Percentiles rank a stretch among this genome's conserved stretches.
phyloP scores from a whole-genome alignment of 2,113 vertebrate species.

The Helogale parvula region DNA sequence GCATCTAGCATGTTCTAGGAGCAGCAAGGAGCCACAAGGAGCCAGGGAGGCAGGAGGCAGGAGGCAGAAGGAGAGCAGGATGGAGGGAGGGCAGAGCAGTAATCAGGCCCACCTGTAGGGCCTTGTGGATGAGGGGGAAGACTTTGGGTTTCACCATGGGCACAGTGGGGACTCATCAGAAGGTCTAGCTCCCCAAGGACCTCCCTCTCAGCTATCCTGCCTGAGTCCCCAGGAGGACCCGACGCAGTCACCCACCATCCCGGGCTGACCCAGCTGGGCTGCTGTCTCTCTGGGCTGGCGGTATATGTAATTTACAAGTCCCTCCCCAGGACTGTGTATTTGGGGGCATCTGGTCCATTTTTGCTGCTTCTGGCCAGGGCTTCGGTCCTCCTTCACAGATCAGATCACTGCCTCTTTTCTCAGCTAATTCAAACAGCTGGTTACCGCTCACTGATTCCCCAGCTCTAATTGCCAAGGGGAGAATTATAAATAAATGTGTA shows the following conservation, averaged over 20 bases:
- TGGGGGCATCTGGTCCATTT: constrained; percentile 73
- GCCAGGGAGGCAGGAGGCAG: fast-evolving
- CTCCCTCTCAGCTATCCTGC: neutral
- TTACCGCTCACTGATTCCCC: constrained; percentile 80
- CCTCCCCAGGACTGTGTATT: constrained; percentile 38
- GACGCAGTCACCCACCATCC: neutral
- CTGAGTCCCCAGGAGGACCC: neutral
- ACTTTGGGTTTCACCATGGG: neutral
- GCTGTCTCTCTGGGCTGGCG: constrained; percentile 20
- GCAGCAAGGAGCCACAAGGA: neutral
- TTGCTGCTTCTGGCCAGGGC: constrained; percentile 77
- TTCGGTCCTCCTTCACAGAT: constrained; percentile 85
- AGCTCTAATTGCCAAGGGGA: constrained; percentile 83
- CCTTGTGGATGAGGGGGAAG: neutral
- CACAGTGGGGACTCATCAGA: neutral
- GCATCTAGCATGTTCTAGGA: too few relatives aligned
- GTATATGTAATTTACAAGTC: constrained; percentile 26
- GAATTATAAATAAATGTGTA: constrained; percentile 87
- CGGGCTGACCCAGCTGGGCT: neutral
- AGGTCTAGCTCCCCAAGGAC: neutral
- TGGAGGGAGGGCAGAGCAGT: too few relatives aligned
- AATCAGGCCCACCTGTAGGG: too few relatives aligned
- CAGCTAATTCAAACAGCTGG: constrained; percentile 86
- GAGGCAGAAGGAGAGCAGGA: fast-evolving
- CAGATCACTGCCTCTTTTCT: constrained; percentile 80